Percentiles rank a stretch among this genome's conserved stretches.
Conservation (phyloP, 2,888 invertebrate genomes). For the Dolomedes plantarius region DNA sequence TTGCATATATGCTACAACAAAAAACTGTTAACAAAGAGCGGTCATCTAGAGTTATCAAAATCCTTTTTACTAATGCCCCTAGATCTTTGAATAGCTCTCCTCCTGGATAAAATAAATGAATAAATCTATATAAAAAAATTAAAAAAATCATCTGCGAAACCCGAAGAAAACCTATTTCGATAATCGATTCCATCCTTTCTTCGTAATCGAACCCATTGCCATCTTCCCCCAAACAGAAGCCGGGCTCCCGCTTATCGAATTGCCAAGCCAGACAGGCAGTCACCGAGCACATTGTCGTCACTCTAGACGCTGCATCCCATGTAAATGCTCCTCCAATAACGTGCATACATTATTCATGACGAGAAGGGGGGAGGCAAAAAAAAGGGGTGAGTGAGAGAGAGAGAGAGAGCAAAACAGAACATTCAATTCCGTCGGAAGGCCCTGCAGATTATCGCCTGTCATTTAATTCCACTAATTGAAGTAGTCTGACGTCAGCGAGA, state of each 20-base stretch:
- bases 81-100: too few relatives aligned
- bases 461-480: constrained; percentile 71
- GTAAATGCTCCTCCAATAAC: constrained; percentile 65
- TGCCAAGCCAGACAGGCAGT: constrained; percentile 55
- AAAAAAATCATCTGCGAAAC: too few relatives aligned
- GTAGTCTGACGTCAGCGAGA: constrained; percentile 59
- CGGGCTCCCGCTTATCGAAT: constrained; percentile 39
- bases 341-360: constrained; percentile 66
- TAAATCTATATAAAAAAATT: too few relatives aligned
- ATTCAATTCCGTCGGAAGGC: constrained; percentile 57
- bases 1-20: too few relatives aligned
- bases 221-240: constrained; percentile 23
- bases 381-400: background rate
- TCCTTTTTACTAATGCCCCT: too few relatives aligned
- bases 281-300: constrained; percentile 59
- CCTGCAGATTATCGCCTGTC: constrained; percentile 67
- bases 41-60: too few relatives aligned
- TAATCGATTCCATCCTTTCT: constrained; percentile 4
- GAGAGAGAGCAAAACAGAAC: constrained; percentile 35
- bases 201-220: constrained; percentile 18
- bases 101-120: too few relatives aligned
- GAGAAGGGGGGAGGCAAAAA: background rate
- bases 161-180: constrained; percentile 8
- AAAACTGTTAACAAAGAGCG: too few relatives aligned
- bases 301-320: constrained; percentile 43